Evolutionary conservation across 1,140 invertebrate genomes (phyloP).

Genomic region (Temnothorax curvispinosus): DNA sequence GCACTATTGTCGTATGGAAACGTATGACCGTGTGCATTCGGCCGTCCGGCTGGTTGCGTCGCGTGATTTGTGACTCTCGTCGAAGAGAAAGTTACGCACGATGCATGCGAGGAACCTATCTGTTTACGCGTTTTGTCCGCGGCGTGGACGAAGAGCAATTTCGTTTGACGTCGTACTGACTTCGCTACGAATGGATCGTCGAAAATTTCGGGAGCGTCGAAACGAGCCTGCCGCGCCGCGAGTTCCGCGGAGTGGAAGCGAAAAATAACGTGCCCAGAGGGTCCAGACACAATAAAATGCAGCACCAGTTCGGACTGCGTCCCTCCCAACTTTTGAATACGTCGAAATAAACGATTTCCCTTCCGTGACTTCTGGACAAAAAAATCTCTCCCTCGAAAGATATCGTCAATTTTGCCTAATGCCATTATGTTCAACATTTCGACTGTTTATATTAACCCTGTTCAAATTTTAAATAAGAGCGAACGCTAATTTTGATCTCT

Average conservation of each 20-base stretch:
- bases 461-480: background rate
- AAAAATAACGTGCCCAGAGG: constrained; percentile 60
- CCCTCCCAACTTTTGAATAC: constrained; percentile 44
- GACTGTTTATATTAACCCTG: background rate
- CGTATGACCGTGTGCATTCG: constrained; percentile 40
- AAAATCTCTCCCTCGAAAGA: background rate
- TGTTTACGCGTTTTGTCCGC: constrained; percentile 44
- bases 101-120: constrained; percentile 20
- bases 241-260: constrained; percentile 53
- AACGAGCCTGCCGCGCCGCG: constrained; percentile 31
- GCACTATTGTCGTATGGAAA: constrained; percentile 59
- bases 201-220: constrained; percentile 48
- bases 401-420: constrained; percentile 11
- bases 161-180: constrained; percentile 53
- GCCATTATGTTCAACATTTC: constrained; percentile 9
- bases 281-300: constrained; percentile 56
- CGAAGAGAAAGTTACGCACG: constrained; percentile 55
- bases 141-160: constrained; percentile 52
- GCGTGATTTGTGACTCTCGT: constrained; percentile 57
- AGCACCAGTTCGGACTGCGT: background rate
- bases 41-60: constrained; percentile 15
- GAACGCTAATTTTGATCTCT: background rate
- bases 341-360: constrained; percentile 56
- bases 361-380: constrained; percentile 9
- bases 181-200: constrained; percentile 50